These are phyloP conservation scores for Tenthredo scrophulariae DNA, from an alignment of 2,888 invertebrate species.

Conservation along the genomic window DNA sequence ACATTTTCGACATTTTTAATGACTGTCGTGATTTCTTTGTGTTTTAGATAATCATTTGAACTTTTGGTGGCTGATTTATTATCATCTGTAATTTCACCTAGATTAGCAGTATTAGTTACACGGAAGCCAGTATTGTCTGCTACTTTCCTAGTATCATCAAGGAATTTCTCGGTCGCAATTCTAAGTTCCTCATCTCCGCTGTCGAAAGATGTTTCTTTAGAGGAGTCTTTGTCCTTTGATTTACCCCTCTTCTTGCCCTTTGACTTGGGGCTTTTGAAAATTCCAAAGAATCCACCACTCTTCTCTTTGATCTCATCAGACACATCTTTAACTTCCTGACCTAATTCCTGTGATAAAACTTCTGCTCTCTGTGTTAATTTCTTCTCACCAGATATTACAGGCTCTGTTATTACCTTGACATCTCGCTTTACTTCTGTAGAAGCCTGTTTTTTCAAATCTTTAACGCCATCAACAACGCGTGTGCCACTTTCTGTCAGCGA, in stretches of 20 bases:
- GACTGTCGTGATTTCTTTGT: conserved; percentile 53
- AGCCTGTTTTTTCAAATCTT: conserved; percentile 11
- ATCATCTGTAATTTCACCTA: conserved; percentile 53
- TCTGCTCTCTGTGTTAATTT: conserved; percentile 23
- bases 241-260: conserved; percentile 69
- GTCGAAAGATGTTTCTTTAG: conserved; percentile 66
- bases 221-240: conserved; percentile 70
- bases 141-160: conserved; percentile 61
- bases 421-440: conserved; percentile 23
- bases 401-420: conserved; percentile 17
- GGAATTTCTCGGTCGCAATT: conserved; percentile 59
- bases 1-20: conserved; percentile 52
- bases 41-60: not conserved
- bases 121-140: conserved; percentile 57
- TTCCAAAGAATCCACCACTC: conserved; percentile 68
- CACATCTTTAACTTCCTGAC: conserved; percentile 56
- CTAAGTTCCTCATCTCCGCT: conserved; percentile 63
- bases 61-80: conserved; percentile 49
- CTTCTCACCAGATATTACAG: conserved; percentile 27
- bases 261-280: conserved; percentile 71
- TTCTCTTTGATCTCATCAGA: conserved; percentile 66
- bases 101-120: conserved; percentile 1
- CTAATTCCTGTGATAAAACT: conserved; percentile 45
- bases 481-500: not conserved
- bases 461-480: not conserved